Evolutionary conservation across 2,113 vertebrate species (phyloP).

Genomic region (Pheucticus melanocephalus): DNA sequence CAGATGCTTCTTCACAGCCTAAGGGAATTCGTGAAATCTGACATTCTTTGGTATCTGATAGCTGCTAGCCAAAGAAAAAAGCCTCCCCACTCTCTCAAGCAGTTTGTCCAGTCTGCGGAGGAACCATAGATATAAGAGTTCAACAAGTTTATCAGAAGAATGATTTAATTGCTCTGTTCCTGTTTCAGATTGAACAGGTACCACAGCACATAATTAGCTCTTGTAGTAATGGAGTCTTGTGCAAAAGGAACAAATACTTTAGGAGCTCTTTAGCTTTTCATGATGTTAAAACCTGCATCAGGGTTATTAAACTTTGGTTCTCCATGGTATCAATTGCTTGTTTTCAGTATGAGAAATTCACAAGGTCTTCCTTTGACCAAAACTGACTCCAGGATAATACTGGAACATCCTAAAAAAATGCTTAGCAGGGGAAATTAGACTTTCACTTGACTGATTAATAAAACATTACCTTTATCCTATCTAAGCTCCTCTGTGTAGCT

Average conservation of each 20-base stretch:
- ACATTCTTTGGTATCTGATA: neutral
- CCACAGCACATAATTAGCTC: neutral
- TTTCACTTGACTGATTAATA: neutral
- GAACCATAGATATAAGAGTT: neutral
- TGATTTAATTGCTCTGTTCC: neutral
- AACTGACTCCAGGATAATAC: neutral
- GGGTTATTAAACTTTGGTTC: neutral
- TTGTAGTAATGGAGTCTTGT: neutral
- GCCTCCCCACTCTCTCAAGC: neutral
- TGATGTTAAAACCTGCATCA: neutral
- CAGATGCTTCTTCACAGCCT: conserved; percentile 33
- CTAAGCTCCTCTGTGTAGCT: neutral
- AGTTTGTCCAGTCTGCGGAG: neutral
- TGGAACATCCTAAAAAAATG: neutral
- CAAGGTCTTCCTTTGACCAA: neutral
- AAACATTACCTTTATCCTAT: neutral
- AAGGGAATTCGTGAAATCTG: neutral
- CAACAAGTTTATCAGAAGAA: neutral
- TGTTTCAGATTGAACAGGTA: neutral
- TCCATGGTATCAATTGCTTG: neutral
- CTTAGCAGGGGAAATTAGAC: neutral
- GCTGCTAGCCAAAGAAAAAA: neutral
- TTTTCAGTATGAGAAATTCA: neutral
- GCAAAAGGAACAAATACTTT: neutral
- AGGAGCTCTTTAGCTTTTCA: neutral